Base-by-base conservation (phyloP, 1,140 invertebrate species). In the Sinella curviseta region DNA sequence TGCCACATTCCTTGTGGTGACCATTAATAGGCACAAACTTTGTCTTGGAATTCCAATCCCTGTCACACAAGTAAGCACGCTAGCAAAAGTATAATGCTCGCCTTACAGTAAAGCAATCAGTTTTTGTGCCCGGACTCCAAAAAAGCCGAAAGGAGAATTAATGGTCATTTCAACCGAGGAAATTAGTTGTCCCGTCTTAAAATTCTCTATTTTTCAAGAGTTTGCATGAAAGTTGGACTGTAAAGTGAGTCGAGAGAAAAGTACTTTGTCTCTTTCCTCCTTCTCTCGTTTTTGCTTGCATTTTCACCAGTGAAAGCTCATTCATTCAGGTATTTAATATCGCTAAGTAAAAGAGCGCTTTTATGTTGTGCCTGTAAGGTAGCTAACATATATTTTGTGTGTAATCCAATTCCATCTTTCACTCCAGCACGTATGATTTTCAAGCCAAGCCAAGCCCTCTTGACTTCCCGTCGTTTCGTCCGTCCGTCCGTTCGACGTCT, bases 181-280 rank as follows among this genome's bases (percentile, higher is more conserved):
- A 60, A 60, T 60, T 60, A 60, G 57, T 60, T 60, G 57, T 60
- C 57, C 57, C 24, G 57, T 17, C 14, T 60, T n/a, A 60, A 26
- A 60, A n/a, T 60, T 60, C 24, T 60, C 8, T 60, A 60, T 12
- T 48, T 48, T 48, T 20, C 20, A 8, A n/a, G 57, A n/a, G 3
- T n/a, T 60, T 12, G 4, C 57, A 14, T 60, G 57, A 60, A 26
- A 60, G 57, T 3, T n/a, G 39, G 4, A 48, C 17, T 8, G 17
- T 48, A 48, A 48, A 48, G 39, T 48, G 39, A n/a, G n/a, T n/a
- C n/a, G 39, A 48, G 39, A 48, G 39, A 48, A 48, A 48, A 17
- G 39, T 48, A 48, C 39, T 48, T 48, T 48, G 39, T 48, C 39
- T 48, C 17, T 48, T 48, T 48, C 17, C 4, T n/a, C 39, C 17